Conservation (phyloP, 2,888 invertebrate species). For the Nipponacmea schrenckii region DNA sequence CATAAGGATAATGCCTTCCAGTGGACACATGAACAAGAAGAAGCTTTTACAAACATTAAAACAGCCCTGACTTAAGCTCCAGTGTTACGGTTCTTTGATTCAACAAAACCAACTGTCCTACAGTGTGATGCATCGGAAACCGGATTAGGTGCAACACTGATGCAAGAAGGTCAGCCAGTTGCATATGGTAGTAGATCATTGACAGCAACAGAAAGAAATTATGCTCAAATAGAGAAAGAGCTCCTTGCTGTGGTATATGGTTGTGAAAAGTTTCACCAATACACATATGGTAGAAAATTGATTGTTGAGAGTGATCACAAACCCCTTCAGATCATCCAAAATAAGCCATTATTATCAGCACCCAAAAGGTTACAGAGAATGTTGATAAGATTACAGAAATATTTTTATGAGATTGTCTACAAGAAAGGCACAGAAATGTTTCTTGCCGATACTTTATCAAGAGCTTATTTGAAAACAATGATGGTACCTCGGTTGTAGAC, state of each 20-base stretch:
- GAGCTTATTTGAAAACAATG: conserved; percentile 22
- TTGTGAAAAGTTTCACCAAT: conserved; percentile 15
- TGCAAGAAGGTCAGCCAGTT: conserved; percentile 22
- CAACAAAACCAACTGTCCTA: conserved; percentile 9
- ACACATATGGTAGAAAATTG: conserved; percentile 21
- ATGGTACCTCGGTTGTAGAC: too few species aligned
- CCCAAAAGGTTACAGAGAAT: conserved; percentile 22
- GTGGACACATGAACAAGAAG: conserved; percentile 23
- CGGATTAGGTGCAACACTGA: conserved; percentile 26
- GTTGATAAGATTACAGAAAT: conserved; percentile 25
- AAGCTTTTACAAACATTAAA: conserved; percentile 22
- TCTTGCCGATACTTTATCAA: conserved; percentile 21
- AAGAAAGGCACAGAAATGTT: conserved; percentile 28
- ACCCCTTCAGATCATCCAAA: conserved; percentile 22
- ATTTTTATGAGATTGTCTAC: too few species aligned
- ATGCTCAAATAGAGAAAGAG: conserved; percentile 25
- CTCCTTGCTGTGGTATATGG: conserved; percentile 24
- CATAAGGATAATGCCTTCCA: too few species aligned
- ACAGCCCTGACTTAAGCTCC: conserved; percentile 21
- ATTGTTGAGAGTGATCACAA: conserved; percentile 30
- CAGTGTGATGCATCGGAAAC: conserved; percentile 30
- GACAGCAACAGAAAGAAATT: conserved; percentile 24
- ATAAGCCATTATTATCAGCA: conserved; percentile 19
- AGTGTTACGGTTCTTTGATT: conserved; percentile 29
- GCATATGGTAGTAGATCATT: too few species aligned